A percentile compares a stretch with the other conserved stretches of the same genome.
These are phyloP conservation scores for Halocynthia roretzi DNA, from an alignment of 23 tunicate genomes.

Conservation along the genomic window DNA sequence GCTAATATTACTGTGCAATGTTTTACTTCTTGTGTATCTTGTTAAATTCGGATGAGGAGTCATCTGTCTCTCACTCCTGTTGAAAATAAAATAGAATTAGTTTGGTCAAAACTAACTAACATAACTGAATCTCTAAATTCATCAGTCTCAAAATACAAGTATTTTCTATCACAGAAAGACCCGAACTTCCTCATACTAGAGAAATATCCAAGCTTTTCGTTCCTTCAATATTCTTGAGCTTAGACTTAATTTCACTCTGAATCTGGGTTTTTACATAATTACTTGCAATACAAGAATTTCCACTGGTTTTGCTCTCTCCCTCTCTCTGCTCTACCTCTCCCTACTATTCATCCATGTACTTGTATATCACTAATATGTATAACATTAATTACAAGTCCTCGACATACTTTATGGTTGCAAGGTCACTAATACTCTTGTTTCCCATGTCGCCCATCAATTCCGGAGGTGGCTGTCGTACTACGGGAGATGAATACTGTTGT, in stretches of 20 bases:
- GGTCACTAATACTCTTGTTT: conserved; percentile 78
- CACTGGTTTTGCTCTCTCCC: too few relatives aligned
- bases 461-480: conserved; percentile 14
- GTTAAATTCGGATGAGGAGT: conserved; percentile 78
- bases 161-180: neutral
- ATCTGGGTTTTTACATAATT: too few relatives aligned
- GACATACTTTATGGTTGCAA: conserved; percentile 42
- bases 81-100: neutral
- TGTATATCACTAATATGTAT: too few relatives aligned
- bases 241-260: too few relatives aligned
- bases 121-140: neutral
- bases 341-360: too few relatives aligned
- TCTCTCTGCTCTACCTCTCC: too few relatives aligned
- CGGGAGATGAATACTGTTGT: conserved; percentile 58
- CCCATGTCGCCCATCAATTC: conserved; percentile 26
- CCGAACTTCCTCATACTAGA: too few relatives aligned
- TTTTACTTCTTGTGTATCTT: conserved; percentile 5
- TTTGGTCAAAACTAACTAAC: neutral
- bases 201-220: too few relatives aligned
- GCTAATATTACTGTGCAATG: neutral
- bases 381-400: neutral
- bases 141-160: neutral
- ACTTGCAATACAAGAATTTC: too few relatives aligned
- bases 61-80: conserved; percentile 57
- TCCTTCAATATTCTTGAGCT: too few relatives aligned